These are phyloP conservation scores for Hippocampus zosterae DNA, from an alignment of 2,113 vertebrate species.

Conservation along the genomic window DNA sequence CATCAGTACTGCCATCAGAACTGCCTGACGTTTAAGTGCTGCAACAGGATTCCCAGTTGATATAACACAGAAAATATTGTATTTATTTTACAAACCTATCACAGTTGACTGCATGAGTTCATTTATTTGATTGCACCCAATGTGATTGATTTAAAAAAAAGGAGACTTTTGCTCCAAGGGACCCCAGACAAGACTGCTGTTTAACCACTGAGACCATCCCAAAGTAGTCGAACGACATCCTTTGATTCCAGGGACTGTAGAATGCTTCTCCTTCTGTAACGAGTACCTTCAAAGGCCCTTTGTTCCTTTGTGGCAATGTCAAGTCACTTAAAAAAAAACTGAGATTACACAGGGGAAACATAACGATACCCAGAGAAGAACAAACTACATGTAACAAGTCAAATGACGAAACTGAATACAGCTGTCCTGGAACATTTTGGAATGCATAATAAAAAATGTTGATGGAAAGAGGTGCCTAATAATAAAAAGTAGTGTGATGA, in stretches of 20 bases:
- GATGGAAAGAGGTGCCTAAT: no score
- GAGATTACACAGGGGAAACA: neutral
- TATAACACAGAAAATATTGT: neutral
- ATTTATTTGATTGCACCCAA: neutral
- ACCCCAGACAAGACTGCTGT: neutral
- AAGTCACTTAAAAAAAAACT: slow-evolving; percentile 6
- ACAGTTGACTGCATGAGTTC: neutral
- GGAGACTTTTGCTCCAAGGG: neutral
- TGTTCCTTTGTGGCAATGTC: slow-evolving; percentile 25
- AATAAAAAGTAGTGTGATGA: no score
- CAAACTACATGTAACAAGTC: neutral
- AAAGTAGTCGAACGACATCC: slow-evolving; percentile 5
- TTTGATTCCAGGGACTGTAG: slow-evolving; percentile 22
- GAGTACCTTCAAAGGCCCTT: slow-evolving; percentile 30
- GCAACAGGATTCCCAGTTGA: neutral
- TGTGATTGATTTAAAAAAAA: neutral
- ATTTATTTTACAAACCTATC: slow-evolving; percentile 13
- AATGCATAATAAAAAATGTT: neutral
- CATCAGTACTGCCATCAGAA: neutral
- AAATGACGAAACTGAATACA: neutral
- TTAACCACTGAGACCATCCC: slow-evolving; percentile 15
- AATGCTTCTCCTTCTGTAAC: slow-evolving; percentile 3
- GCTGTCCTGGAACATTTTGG: neutral
- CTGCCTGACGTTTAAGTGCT: neutral
- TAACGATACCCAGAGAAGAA: neutral